Base-by-base conservation (phyloP, 2,888 invertebrate species). In the Bombylius major region DNA sequence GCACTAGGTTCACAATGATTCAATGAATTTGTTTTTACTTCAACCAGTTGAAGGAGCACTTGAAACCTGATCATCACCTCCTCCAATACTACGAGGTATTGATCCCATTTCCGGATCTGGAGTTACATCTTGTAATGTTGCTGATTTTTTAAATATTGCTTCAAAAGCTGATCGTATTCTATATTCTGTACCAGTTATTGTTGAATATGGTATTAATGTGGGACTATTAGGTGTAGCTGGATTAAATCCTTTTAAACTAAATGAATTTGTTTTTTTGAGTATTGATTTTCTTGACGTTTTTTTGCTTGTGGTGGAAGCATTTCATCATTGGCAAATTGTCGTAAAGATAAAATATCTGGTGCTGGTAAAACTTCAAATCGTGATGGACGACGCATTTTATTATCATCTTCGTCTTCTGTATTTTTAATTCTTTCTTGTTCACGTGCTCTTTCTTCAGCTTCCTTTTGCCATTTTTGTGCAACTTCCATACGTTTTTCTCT, bases 181-280 rank as follows among this genome's bases (percentile, higher is more conserved):
- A 69, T 59, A 89, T 70, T 92, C 91, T 0, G 90, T 89, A 13
- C 91, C 91, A 0, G 91, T 92, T 23, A 92, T 91, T 0, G 92
- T 93, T 32, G 88, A 87, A 66, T 93, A 92, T 0, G 85, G 75
- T 61, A 82, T 72, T 5, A 76, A 72, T 42, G 76, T 76, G 3
- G 80, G 80, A 70, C 83, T 83, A 65, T 79, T 73, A 56, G 81
- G 73, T 42, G 78, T 75, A 50, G 79, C 72, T 5, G 82, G 81
- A 58, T 79, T 76, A 65, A 81, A 83, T 49, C 82, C 78, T 65
- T 79, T 79, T 42, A 89, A 70, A 0, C 87, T 89, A 75, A 92
- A 92, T 9, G 91, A 92, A 73, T 91, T 89, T 0, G 92, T 92
- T 75, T 95, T 94, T 77, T 95, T 96, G 59, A 95, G 76, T 67